phyloP scores from a whole-genome alignment of 2,888 invertebrate species.

The Diachrysia chrysitis region DNA sequence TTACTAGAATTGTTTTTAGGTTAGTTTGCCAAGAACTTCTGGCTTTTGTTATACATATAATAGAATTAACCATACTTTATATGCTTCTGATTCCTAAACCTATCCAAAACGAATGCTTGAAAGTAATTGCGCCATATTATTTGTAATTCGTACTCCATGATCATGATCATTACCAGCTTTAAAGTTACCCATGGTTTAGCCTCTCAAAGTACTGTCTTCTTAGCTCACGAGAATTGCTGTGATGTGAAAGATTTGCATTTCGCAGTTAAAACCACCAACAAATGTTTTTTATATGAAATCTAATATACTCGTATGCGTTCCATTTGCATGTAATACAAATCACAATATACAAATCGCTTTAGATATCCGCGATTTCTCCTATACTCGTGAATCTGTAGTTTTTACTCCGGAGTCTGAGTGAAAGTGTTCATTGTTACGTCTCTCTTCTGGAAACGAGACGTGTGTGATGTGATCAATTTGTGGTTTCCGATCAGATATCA shows the following conservation, averaged over 20 bases:
- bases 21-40: not conserved
- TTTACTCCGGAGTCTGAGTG: constrained; percentile 55
- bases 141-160: too few species aligned
- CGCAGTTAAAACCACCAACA: not conserved
- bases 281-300: not conserved
- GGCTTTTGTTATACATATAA: too few species aligned
- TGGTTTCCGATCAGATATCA: constrained; percentile 19
- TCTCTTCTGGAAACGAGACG: constrained; percentile 57
- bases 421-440: constrained; percentile 60
- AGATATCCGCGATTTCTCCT: constrained; percentile 66
- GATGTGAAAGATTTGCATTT: too few species aligned
- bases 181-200: too few species aligned
- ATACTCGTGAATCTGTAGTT: constrained; percentile 56
- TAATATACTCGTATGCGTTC: constrained; percentile 16
- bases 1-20: constrained; percentile 11
- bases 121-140: too few species aligned
- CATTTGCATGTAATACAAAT: constrained; percentile 32
- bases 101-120: too few species aligned
- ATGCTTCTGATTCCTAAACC: not conserved
- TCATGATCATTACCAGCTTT: too few species aligned
- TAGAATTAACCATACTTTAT: too few species aligned
- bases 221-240: too few species aligned
- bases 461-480: constrained; percentile 44
- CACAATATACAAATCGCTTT: constrained; percentile 32
- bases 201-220: too few species aligned